Evolutionary conservation across 1,140 invertebrate genomes (phyloP).

Genomic region (Scaptomyza pallida): DNA sequence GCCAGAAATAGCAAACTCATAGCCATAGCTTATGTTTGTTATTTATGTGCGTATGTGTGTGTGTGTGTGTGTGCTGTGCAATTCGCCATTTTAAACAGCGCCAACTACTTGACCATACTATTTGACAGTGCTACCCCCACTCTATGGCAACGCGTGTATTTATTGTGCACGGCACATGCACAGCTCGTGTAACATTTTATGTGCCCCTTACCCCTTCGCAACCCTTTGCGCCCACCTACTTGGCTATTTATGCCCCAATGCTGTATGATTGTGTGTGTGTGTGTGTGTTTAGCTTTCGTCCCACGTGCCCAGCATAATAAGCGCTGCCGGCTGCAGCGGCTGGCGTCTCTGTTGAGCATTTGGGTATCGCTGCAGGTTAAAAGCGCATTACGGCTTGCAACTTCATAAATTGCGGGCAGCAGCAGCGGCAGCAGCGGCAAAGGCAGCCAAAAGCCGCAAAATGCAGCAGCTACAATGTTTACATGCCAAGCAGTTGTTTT

Average conservation of each 20-base stretch:
- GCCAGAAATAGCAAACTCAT: constrained; percentile 16
- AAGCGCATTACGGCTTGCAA: constrained; percentile 76
- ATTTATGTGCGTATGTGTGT: constrained; percentile 54
- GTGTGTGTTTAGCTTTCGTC: constrained; percentile 66
- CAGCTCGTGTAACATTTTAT: constrained; percentile 72
- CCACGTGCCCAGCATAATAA: constrained; percentile 75
- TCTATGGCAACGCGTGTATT: constrained; percentile 54
- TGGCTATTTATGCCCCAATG: constrained; percentile 44
- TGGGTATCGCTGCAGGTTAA: constrained; percentile 66
- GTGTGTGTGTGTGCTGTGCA: constrained; percentile 3
- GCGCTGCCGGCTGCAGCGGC: constrained; percentile 10
- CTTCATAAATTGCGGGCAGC: constrained; percentile 71
- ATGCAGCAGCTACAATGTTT: constrained; percentile 50
- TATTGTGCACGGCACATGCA: constrained; percentile 73
- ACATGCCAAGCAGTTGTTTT: constrained; percentile 70
- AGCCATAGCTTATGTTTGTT: constrained; percentile 64
- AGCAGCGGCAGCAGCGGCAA: constrained; percentile 27
- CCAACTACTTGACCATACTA: constrained; percentile 68
- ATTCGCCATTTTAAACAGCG: constrained; percentile 58
- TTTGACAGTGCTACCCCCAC: constrained; percentile 50
- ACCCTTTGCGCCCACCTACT: neutral
- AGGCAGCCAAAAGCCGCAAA: constrained; percentile 17
- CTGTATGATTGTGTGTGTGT: constrained; percentile 7
- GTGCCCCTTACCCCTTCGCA: constrained; percentile 8
- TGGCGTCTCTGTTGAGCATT: constrained; percentile 3